Base-by-base conservation (phyloP, 2,888 invertebrate species). In the Rhagonycha lutea region DNA sequence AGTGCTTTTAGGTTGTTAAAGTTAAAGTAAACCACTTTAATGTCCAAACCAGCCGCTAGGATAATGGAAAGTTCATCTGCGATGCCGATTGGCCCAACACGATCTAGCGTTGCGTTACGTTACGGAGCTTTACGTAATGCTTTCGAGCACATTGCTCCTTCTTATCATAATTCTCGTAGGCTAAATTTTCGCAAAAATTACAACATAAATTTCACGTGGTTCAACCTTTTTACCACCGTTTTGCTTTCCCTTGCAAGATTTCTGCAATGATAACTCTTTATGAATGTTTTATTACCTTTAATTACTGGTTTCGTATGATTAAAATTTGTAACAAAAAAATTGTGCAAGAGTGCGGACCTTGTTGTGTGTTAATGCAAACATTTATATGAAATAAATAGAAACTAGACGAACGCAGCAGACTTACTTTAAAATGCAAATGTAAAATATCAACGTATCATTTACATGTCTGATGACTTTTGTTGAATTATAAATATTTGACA, bases 391-490 rank as follows among this genome's bases (percentile, higher is more conserved):
- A 47, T 47, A 47, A 47, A 47, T 47, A 47, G 47, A 47, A 47
- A 47, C 47, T 47, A 47, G 47, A 47, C 32, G 32, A 47, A 47
- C n/a, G n/a, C 2, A 47, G 32, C 63, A 23, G 18, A 65, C 63
- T 65, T 65, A 14, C 12, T 71, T 71, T 63, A 24, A 71, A 71
- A 71, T 71, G 63, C 47, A 71, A 71, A 71, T 71, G 28, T 23
- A 14, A 63, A 65, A 28, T 70, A 32, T 65, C 29, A 62, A 71
- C 63, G 63, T 63, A 63, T 73, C 62, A 73, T 73, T 73, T 73
- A 29, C 73, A 73, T 73, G 69, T 73, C 73, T 73, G 73, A 68
- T 69, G 32, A 11, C 10, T 47, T 61, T 29, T 14, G 61, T n/a
- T 71, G 71, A 65, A 71, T 29, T 18, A 71, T 63, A 14, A 23